Evolutionary conservation across 1,140 invertebrate genomes (phyloP).

Genomic region (Heliconius eleuchia): DNA sequence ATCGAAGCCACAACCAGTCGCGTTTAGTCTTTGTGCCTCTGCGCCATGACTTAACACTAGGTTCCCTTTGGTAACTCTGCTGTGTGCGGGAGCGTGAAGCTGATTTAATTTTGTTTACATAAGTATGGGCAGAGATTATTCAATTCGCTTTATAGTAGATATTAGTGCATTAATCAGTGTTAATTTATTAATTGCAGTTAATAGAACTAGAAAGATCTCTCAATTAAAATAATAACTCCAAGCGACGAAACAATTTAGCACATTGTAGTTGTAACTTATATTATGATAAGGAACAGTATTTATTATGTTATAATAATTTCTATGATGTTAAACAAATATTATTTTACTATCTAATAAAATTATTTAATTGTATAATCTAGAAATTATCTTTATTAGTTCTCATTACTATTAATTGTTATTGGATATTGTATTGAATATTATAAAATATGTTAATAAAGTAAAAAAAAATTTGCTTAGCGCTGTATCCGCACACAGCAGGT

Average conservation of each 20-base stretch:
- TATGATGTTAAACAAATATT: slow-evolving; percentile 32
- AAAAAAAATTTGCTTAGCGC: no score
- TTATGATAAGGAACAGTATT: background rate
- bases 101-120: background rate
- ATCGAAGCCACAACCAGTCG: no score
- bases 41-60: no score
- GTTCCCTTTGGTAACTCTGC: no score
- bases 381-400: background rate
- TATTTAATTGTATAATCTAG: background rate
- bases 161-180: no score
- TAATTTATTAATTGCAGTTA: no score
- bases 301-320: background rate
- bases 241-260: background rate
- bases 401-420: background rate
- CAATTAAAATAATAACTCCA: background rate
- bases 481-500: no score
- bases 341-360: background rate
- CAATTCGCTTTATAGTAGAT: no score
- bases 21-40: no score
- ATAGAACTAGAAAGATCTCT: no score
- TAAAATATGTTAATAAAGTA: background rate
- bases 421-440: background rate
- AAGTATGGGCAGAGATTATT: background rate
- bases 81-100: no score
- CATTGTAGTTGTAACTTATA: background rate